Base-by-base conservation (phyloP, 2,113 vertebrate species). In the Centrocercus urophasianus region DNA sequence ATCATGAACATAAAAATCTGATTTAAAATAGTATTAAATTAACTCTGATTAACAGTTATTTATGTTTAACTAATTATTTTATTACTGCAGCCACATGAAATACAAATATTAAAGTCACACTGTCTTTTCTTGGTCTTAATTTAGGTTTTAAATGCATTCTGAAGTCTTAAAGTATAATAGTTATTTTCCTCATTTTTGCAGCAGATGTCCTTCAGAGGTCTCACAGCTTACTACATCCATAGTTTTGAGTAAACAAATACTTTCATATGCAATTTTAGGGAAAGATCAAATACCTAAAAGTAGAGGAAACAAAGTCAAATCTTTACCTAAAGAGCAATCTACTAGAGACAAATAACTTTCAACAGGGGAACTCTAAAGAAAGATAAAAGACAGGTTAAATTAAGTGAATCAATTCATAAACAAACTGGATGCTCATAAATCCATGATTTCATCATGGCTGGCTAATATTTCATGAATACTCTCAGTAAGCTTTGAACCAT, bases 361-460 rank as follows among this genome's bases (percentile, higher is more conserved):
- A 88, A 45, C 11, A 71, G 7, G 93, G 17, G 7, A 69, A 95
- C 45, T 6, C 3, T 25, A 42, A 67, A 38, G 1, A 48, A 64
- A 60, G 1, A 38, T 64, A 22, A 64, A 86, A 84, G n/a, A 0
- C 5, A 27, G 4, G 17, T 16, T 57, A 56, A 2, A 18, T 38
- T 10, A 50, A 2, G 8, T 57, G 67, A 40, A 50, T 32, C 47
- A 8, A 22, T 25, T 16, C 0, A 0, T 27, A 57, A 90, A 22
- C 3, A 80, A 86, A 70, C 10, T 30, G 20, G 27, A 25, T 4
- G 12, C 4, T 10, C 1, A 0, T 34, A 42, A 22, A 8, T 36
- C 40, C 17, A 10, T 13, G 40, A 32, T 10, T 7, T 32, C 56
- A n/a, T 59, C 11, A 34, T 54, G 34, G 34, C 1, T 70, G 57